These are phyloP conservation scores for Agrochola macilenta DNA, from an alignment of 2,888 invertebrate species.

Conservation along the genomic window DNA sequence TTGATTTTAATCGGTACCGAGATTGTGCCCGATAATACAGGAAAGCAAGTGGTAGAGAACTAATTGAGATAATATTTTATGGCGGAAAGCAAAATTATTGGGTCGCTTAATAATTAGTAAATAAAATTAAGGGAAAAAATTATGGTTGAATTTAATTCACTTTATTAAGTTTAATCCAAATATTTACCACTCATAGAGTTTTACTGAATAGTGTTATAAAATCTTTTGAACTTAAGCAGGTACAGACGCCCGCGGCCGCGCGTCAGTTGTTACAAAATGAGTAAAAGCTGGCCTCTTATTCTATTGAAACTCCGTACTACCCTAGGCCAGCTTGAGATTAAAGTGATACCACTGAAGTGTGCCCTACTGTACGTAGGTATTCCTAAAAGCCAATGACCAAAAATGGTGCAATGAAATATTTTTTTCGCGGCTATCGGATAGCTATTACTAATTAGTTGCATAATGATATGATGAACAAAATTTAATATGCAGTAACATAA, in stretches of 20 bases:
- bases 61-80: constrained; percentile 48
- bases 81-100: background rate
- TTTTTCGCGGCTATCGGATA: no score
- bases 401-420: no score
- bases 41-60: constrained; percentile 15
- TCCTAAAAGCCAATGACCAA: no score
- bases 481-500: no score
- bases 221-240: background rate
- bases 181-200: background rate
- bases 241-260: no score
- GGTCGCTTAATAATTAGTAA: background rate
- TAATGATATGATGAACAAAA: no score
- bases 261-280: background rate
- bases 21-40: constrained; percentile 44
- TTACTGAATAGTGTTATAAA: background rate
- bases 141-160: no score
- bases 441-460: no score
- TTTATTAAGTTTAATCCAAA: background rate
- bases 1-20: constrained; percentile 78
- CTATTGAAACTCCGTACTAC: background rate
- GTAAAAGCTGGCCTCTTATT: background rate
- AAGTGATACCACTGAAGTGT: background rate
- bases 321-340: no score
- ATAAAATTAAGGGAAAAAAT: background rate
- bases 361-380: background rate